Conservation (phyloP, 2,797 vertebrate species). For the Falco rusticolus region DNA sequence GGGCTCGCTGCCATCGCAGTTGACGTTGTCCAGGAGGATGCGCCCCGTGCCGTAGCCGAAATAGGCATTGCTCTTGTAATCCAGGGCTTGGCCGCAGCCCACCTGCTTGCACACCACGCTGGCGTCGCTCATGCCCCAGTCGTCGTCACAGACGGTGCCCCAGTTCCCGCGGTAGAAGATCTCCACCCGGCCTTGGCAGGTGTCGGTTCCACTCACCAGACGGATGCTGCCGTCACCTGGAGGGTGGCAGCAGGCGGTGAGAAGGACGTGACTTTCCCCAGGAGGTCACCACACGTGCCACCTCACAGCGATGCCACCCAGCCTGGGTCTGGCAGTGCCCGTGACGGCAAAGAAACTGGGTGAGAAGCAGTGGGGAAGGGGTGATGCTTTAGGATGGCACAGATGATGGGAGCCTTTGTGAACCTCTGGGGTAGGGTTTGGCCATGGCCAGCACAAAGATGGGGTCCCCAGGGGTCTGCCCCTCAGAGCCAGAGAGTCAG, state of each 20-base stretch:
- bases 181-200: conserved; percentile 92
- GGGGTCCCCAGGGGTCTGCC: background rate
- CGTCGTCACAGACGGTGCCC: conserved; percentile 96
- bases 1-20: conserved; percentile 85
- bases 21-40: conserved; percentile 93
- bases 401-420: background rate
- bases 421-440: background rate
- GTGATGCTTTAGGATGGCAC: accelerated
- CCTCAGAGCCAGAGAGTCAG: accelerated
- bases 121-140: conserved; percentile 88
- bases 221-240: conserved; percentile 88
- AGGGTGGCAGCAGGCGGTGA: background rate
- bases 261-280: background rate
- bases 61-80: conserved; percentile 86
- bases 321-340: background rate
- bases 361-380: accelerated
- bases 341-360: accelerated
- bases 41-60: conserved; percentile 90
- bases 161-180: conserved; percentile 88
- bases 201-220: conserved; percentile 81
- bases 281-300: background rate
- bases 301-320: accelerated
- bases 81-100: conserved; percentile 84
- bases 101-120: conserved; percentile 90
- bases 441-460: accelerated